These are phyloP conservation scores for Diachasmimorpha longicaudata DNA, from an alignment of 1,140 invertebrate genomes.

Conservation along the genomic window DNA sequence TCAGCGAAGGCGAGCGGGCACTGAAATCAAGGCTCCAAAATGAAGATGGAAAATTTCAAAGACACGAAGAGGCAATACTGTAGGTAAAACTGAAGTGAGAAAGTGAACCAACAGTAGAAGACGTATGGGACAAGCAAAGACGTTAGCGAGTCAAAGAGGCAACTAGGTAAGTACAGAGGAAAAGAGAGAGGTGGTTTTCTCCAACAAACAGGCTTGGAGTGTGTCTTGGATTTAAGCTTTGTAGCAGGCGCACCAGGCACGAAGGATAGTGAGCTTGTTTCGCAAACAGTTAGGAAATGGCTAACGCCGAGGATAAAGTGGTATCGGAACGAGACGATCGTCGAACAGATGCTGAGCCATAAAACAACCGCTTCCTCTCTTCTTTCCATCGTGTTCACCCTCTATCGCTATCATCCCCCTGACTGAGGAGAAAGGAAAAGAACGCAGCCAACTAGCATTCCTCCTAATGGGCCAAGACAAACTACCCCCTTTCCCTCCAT, in stretches of 20 bases:
- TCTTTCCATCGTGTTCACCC: not conserved
- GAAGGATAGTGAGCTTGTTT: slow-evolving; percentile 51
- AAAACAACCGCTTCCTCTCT: slow-evolving; percentile 61
- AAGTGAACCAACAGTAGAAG: slow-evolving; percentile 25
- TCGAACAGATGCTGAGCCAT: slow-evolving; percentile 64
- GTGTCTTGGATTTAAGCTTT: slow-evolving; percentile 25
- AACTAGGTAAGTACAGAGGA: slow-evolving; percentile 27
- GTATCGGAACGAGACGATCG: slow-evolving; percentile 65
- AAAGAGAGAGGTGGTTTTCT: not conserved
- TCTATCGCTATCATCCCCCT: slow-evolving; percentile 3
- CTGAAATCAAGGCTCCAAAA: not conserved
- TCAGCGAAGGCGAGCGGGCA: not conserved
- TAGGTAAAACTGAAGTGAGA: not conserved
- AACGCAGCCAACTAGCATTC: slow-evolving; percentile 59
- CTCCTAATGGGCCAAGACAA: slow-evolving; percentile 64
- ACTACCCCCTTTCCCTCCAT: slow-evolving; percentile 43
- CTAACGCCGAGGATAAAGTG: slow-evolving; percentile 64
- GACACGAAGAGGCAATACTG: slow-evolving; percentile 1
- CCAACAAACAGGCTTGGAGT: not conserved
- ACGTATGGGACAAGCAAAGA: slow-evolving; percentile 27
- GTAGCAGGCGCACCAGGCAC: slow-evolving; percentile 26
- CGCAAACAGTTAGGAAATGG: slow-evolving; percentile 63
- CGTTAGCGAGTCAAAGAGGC: slow-evolving; percentile 29
- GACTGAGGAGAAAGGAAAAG: not conserved
- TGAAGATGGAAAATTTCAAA: slow-evolving; percentile 19